Percentiles rank a stretch among this genome's conserved stretches.
Conservation (phyloP, 2,113 vertebrate species). For the Peucedramus taeniatus region DNA sequence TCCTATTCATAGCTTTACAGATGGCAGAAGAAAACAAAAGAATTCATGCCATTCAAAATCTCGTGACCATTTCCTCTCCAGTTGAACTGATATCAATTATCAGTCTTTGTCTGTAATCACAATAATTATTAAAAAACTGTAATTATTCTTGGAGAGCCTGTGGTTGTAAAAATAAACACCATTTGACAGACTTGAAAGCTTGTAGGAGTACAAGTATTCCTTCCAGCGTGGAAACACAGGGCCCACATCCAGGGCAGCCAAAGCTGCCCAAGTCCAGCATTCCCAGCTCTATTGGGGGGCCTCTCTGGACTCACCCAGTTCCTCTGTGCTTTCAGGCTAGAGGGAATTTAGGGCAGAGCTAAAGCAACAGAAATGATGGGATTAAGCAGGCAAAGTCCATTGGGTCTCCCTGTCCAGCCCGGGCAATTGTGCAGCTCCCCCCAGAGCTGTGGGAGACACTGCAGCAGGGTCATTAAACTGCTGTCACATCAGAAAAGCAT, state of each 20-base stretch:
- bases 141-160: slow-evolving; percentile 32
- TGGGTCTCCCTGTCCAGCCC: not conserved
- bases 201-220: not conserved
- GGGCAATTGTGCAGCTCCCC: not conserved
- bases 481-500: not conserved
- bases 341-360: not conserved
- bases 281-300: not conserved
- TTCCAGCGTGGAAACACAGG: not conserved
- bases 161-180: not conserved
- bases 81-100: slow-evolving; percentile 39
- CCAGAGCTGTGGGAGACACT: not conserved
- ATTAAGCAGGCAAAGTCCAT: not conserved
- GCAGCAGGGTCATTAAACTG: not conserved
- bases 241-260: not conserved
- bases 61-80: slow-evolving; percentile 46
- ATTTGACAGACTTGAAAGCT: not conserved
- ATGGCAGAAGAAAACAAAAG: not conserved
- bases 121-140: slow-evolving; percentile 42
- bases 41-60: slow-evolving; percentile 14
- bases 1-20: not conserved
- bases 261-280: rapidly evolving
- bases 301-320: not conserved
- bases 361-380: not conserved
- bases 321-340: not conserved
- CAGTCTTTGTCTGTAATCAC: not conserved